Evolutionary conservation across 2,113 vertebrate species (phyloP).

Genomic region (Ceyx cyanopectus): DNA sequence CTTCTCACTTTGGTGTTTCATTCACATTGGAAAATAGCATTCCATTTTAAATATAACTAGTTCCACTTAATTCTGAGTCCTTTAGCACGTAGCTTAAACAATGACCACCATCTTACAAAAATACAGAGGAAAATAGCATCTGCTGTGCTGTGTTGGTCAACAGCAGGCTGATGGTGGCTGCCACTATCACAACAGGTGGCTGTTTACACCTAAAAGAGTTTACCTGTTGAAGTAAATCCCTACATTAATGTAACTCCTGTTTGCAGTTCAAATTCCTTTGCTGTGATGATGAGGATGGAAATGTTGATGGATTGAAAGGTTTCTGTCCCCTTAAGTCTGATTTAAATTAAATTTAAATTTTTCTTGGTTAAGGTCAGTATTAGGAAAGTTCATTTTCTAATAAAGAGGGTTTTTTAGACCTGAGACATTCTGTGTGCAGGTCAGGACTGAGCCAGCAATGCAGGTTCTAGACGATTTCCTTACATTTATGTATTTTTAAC

Average conservation of each 20-base stretch:
- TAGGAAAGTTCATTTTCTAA: background rate
- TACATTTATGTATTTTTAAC: background rate
- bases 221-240: background rate
- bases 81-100: slow-evolving; percentile 53
- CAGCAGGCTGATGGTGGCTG: slow-evolving; percentile 33
- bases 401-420: background rate
- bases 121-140: slow-evolving; percentile 65
- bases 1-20: slow-evolving; percentile 35
- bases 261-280: slow-evolving; percentile 1
- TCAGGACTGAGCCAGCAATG: background rate
- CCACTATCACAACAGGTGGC: slow-evolving; percentile 45
- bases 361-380: background rate
- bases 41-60: slow-evolving; percentile 57
- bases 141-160: slow-evolving; percentile 28
- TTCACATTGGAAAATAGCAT: background rate
- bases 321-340: background rate
- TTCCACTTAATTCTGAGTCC: slow-evolving; percentile 47
- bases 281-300: background rate
- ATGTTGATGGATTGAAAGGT: background rate
- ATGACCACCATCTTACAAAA: slow-evolving; percentile 51
- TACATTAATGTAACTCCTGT: slow-evolving; percentile 39
- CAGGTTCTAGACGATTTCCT: background rate
- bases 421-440: background rate
- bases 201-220: slow-evolving; percentile 34
- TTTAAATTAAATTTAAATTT: background rate